Percentiles rank a stretch among this genome's conserved stretches.
These are phyloP conservation scores for Drosophila recens DNA, from an alignment of 2,888 invertebrate genomes.

Conservation along the genomic window DNA sequence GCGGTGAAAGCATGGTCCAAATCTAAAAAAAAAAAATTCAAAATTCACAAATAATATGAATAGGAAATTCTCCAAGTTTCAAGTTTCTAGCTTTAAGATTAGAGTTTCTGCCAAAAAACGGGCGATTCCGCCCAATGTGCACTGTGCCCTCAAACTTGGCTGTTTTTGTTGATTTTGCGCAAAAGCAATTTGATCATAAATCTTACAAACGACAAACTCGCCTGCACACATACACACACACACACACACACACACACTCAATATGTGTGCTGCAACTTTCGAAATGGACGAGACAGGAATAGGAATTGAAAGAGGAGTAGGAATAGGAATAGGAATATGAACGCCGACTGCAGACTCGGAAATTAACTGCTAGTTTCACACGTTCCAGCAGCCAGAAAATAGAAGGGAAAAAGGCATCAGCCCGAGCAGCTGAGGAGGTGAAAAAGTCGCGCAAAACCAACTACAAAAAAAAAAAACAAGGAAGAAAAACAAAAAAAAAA, in stretches of 20 bases:
- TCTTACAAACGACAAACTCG: slow-evolving; percentile 75
- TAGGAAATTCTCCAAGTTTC: no score
- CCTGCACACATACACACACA: slow-evolving; percentile 40
- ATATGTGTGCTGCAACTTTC: slow-evolving; percentile 42
- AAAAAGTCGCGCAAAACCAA: slow-evolving; percentile 33
- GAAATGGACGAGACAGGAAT: slow-evolving; percentile 62
- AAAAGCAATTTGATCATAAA: slow-evolving; percentile 79
- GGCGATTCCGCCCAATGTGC: no score
- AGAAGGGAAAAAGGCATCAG: slow-evolving; percentile 28
- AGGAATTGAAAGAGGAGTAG: slow-evolving; percentile 46
- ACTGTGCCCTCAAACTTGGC: slow-evolving; percentile 35
- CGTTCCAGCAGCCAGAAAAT: slow-evolving; percentile 65
- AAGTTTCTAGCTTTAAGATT: no score
- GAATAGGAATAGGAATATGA: slow-evolving; percentile 54
- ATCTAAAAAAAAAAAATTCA: no score
- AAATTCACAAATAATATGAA: no score
- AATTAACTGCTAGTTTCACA: slow-evolving; percentile 78
- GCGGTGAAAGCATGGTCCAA: no score
- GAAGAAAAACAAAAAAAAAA: slow-evolving; percentile 19
- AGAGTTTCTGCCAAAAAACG: no score
- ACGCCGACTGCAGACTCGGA: slow-evolving; percentile 58
- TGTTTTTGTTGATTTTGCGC: slow-evolving; percentile 72
- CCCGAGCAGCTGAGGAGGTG: slow-evolving; percentile 18
- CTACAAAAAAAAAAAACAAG: slow-evolving; percentile 3
- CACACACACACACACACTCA: slow-evolving; percentile 21